Evolutionary conservation across 1,140 invertebrate species (phyloP).

Genomic region (Phenacoccus solenopsis): DNA sequence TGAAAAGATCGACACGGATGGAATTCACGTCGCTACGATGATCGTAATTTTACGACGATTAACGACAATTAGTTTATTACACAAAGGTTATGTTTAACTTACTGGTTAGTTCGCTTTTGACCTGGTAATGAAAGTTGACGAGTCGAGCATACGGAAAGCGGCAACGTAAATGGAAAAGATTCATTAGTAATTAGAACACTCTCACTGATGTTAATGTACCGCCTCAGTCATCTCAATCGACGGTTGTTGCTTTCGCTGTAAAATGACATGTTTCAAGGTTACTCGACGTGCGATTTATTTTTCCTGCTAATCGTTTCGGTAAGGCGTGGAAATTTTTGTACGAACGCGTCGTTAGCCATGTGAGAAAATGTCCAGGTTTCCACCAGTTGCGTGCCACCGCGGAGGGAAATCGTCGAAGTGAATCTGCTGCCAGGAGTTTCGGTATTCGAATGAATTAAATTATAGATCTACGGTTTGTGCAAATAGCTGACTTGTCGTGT

Average conservation of each 20-base stretch:
- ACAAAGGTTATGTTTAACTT: not conserved
- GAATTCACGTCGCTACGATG: not conserved
- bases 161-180: not conserved
- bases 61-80: not conserved
- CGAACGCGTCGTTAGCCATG: too few species aligned
- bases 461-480: too few species aligned
- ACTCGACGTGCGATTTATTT: not conserved
- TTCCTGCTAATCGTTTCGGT: not conserved
- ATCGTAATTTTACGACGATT: not conserved
- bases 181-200: not conserved
- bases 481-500: too few species aligned
- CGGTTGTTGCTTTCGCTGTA: not conserved
- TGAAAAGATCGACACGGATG: not conserved
- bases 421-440: too few species aligned
- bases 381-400: too few species aligned
- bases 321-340: not conserved
- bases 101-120: not conserved
- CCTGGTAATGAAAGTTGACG: conserved; percentile 1
- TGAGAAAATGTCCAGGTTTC: too few species aligned
- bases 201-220: not conserved
- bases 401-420: too few species aligned
- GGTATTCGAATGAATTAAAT: too few species aligned
- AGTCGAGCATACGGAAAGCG: not conserved
- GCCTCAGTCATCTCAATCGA: not conserved
- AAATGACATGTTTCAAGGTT: not conserved